Evolutionary conservation across 2,888 invertebrate genomes (phyloP), one percentile per base, ranked within the genome.

Genomic region (Brachypalpus laphriformis): DNA sequence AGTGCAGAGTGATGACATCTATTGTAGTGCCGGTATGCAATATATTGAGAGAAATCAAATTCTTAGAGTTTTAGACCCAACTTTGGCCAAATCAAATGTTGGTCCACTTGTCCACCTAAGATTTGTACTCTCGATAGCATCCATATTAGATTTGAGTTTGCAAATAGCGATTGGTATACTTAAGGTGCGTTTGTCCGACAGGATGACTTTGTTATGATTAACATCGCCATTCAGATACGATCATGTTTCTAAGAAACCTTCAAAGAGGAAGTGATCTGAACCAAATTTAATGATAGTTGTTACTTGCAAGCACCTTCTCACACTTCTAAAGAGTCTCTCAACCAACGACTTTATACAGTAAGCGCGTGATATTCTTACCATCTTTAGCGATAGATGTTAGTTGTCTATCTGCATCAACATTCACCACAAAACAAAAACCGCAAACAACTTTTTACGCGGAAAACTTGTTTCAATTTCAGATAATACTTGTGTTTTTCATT

Each of bases 391-490:
- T 6, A 49, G 11, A 49, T n/a, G 4, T 16, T 16, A 42, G 14
- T 1, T 42, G 42, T 11, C 16, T 7, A 22, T 61, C 14, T 40
- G 40, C n/a, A 25, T n/a, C 59, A 20, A 37, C 14, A 22, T 34
- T 14, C 37, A n/a, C n/a, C 57, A n/a, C 37, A n/a, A 14, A 56
- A 56, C 14, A 25, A 42, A 31, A 63, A 74, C 74, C 74, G 22
- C 74, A 63, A 54, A 42, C 11, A 9, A 0, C 9, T 63, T 11
- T 14, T 9, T 16, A 6, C 20, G 42, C 49, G 59, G 42, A 45
- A 65, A 65, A 65, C 74, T 25, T 42, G 74, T 63, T 61, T 63
- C 31, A 3, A 61, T 63, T 28, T 61, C 51, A 20, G 11, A 51
- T 31, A 7, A 18, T 37, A 20, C 31, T 51, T 34, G 8, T 20